phyloP scores from a whole-genome alignment of 1,140 invertebrate species.

The Gryllus bimaculatus region DNA sequence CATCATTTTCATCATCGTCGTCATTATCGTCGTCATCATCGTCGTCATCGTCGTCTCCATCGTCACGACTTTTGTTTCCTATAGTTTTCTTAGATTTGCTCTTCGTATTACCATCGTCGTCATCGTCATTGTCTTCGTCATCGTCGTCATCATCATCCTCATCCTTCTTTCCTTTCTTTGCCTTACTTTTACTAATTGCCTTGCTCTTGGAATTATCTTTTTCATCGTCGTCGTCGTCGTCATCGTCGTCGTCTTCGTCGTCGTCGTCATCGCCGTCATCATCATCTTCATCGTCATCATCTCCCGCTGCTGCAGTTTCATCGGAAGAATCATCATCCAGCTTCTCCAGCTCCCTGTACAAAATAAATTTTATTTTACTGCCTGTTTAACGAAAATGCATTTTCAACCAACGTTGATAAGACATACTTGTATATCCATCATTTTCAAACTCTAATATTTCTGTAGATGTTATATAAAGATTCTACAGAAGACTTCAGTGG shows the following conservation, averaged over 20 bases:
- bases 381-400: too few relatives aligned
- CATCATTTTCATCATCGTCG: constrained; percentile 22
- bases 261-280: constrained; percentile 28
- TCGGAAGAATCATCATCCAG: neutral
- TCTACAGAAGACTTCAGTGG: too few relatives aligned
- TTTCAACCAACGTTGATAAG: too few relatives aligned
- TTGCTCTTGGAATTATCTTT: constrained; percentile 19
- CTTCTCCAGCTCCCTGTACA: neutral
- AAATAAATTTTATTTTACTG: neutral
- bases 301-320: neutral
- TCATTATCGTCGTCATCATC: constrained; percentile 18
- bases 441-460: too few relatives aligned
- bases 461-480: too few relatives aligned
- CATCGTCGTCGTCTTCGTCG: constrained; percentile 28
- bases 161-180: constrained; percentile 15
- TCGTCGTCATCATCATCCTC: constrained; percentile 6
- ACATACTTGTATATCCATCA: too few relatives aligned
- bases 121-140: too few relatives aligned
- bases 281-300: constrained; percentile 14
- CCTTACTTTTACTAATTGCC: constrained; percentile 24
- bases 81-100: too few relatives aligned
- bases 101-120: too few relatives aligned
- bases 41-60: constrained; percentile 14
- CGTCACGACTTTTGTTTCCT: too few relatives aligned
- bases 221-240: constrained; percentile 23